Conservation (phyloP, 2,888 invertebrate species). For the Chymomyza fuscimana region DNA sequence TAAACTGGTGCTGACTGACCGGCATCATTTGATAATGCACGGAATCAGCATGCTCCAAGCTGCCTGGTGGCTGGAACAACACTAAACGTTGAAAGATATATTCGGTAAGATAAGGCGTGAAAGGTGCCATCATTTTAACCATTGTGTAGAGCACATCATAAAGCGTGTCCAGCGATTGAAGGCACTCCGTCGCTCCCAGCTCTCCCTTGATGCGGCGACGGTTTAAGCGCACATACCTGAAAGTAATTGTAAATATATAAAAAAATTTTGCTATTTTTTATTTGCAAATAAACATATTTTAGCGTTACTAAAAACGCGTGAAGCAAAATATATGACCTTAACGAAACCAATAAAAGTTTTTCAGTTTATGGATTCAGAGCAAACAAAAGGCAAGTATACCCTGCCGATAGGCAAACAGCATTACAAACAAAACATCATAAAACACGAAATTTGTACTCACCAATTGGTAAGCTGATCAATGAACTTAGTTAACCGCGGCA, state of each 20-base stretch:
- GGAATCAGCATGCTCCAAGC: conserved; percentile 83
- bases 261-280: too few relatives aligned
- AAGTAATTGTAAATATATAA: neutral
- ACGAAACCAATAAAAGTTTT: too few relatives aligned
- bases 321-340: too few relatives aligned
- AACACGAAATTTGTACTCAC: conserved; percentile 74
- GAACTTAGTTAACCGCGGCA: conserved; percentile 94
- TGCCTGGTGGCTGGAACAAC: conserved; percentile 81
- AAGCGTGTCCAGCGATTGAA: conserved; percentile 91
- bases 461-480: conserved; percentile 99
- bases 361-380: too few relatives aligned
- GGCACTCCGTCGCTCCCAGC: conserved; percentile 88
- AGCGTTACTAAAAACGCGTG: too few relatives aligned
- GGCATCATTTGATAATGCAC: conserved; percentile 97
- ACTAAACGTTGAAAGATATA: conserved; percentile 94
- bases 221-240: conserved; percentile 94
- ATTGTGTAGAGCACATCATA: conserved; percentile 93
- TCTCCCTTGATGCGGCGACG: conserved; percentile 97
- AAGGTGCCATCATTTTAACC: conserved; percentile 96
- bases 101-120: conserved; percentile 97
- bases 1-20: conserved; percentile 84
- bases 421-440: too few relatives aligned
- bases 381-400: too few relatives aligned
- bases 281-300: too few relatives aligned
- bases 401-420: too few relatives aligned